Conservation (phyloP, 2,797 vertebrate species). For the Numenius phaeopus region DNA sequence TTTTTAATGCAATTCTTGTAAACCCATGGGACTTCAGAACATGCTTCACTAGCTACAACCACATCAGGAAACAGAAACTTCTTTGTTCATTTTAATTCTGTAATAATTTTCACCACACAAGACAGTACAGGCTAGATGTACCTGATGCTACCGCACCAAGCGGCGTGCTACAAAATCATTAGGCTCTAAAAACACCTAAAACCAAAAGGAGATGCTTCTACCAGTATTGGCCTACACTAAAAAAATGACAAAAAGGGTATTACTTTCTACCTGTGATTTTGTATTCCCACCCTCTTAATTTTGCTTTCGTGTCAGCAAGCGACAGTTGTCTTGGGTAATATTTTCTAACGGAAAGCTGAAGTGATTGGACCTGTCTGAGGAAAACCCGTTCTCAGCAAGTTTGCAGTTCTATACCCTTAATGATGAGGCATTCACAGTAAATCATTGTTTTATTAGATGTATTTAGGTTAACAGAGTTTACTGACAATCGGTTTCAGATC, state of each 20-base stretch:
- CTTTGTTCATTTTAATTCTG: neutral
- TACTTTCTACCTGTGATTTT: neutral
- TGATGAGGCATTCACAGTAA: neutral
- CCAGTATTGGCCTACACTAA: neutral
- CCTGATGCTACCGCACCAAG: neutral
- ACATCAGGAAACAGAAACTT: neutral
- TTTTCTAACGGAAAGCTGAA: neutral
- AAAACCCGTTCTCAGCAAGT: neutral
- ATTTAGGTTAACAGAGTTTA: neutral
- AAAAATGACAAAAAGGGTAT: neutral
- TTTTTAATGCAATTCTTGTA: neutral
- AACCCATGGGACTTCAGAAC: neutral
- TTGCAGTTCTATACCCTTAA: neutral
- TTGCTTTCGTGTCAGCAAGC: neutral
- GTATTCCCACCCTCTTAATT: neutral
- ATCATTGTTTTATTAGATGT: neutral
- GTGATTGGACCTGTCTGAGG: neutral
- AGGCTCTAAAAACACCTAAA: neutral
- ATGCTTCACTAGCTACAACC: neutral
- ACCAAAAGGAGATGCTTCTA: neutral
- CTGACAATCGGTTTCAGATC: neutral
- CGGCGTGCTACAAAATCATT: neutral
- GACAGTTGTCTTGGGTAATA: neutral
- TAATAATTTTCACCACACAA: neutral
- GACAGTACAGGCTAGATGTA: neutral